Percentiles rank a stretch among this genome's conserved stretches.
Evolutionary conservation across 2,888 invertebrate species (phyloP).

Genomic region (Amblyteles armatorius): DNA sequence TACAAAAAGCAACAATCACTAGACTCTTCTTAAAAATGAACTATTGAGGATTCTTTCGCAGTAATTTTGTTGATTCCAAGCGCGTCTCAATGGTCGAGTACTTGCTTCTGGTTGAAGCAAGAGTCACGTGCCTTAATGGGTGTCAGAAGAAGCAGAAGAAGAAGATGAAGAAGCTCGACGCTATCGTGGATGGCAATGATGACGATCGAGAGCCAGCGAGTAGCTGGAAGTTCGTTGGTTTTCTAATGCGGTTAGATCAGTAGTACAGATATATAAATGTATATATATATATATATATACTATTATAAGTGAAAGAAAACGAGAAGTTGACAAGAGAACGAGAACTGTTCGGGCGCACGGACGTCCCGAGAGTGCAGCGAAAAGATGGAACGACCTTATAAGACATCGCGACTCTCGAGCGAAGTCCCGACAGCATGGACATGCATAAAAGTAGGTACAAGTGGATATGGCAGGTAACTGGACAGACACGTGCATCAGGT

Average conservation of each 20-base stretch:
- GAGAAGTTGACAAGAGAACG: conserved; percentile 27
- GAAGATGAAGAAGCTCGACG: conserved; percentile 19
- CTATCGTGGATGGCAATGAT: conserved; percentile 40
- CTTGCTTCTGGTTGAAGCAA: conserved; percentile 10
- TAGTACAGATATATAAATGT: conserved; percentile 12
- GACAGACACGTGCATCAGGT: conserved; percentile 69
- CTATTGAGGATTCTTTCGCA: background rate
- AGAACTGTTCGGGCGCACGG: conserved; percentile 5
- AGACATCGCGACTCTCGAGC: conserved; percentile 45
- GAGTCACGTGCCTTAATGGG: conserved; percentile 52
- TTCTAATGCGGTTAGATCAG: conserved; percentile 52
- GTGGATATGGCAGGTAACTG: conserved; percentile 75
- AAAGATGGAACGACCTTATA: conserved; percentile 58
- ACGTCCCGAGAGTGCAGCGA: conserved; percentile 47
- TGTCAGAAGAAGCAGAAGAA: conserved; percentile 44
- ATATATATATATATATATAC: conserved; percentile 37
- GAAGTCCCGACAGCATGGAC: conserved; percentile 69
- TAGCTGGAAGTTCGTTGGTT: conserved; percentile 49
- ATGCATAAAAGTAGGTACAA: conserved; percentile 74
- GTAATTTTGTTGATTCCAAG: conserved; percentile 6
- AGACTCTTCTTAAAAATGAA: conserved; percentile 1
- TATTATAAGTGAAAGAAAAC: conserved; percentile 43
- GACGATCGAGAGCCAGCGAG: conserved; percentile 26
- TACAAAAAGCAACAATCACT: background rate
- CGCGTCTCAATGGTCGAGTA: conserved; percentile 23